Evolutionary conservation across 2,797 vertebrate genomes (phyloP), one percentile per base, ranked within the genome.

Genomic region (Ptychobarbus kaznakovi): DNA sequence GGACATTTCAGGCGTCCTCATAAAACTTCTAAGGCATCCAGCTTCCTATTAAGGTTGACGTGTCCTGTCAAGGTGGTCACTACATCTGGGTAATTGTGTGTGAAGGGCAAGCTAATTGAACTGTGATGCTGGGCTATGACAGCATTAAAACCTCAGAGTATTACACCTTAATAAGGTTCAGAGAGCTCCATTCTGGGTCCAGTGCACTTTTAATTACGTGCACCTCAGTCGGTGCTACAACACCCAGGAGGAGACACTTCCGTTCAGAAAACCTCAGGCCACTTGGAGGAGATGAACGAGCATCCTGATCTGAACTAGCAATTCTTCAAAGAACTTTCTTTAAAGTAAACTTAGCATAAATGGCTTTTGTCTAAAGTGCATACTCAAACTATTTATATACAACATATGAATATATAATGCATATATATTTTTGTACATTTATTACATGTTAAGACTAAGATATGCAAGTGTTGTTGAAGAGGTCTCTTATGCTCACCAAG

Each of bases 181-280:
- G 83, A 91, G 89, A 88, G 85, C 83, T 81, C 82, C 86, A 63
- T 87, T 86, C 84, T 91, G 88, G 92, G 90, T 92, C 88, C 87
- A 89, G 90, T 92, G 91, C 90, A 90, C 92, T 92, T 93, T 92
- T 93, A 94, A 94, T 94, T 92, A 93, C 90, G 90, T 85, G 91
- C 91, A 90, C 90, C 66, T 89, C 90, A 90, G 87, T 89, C 89
- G 89, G 80, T 56, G 81, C 85, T 70, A 79, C 69, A 85, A 82
- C 20, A 85, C 82, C 40, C 82, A 51, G 63, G 83, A 82, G 86
- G 25, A 35, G 51, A 78, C 63, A 70, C 80, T 44, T 66, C 49
- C 25, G 42, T 77, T 73, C 35, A 56, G 74, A 82, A 87, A 79
- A 42, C 74, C 42, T 66, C 16, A 28, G 18, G 82, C n/a, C 74